Conservation (phyloP, 2,113 vertebrate species). For the Embiotoca jacksoni region DNA sequence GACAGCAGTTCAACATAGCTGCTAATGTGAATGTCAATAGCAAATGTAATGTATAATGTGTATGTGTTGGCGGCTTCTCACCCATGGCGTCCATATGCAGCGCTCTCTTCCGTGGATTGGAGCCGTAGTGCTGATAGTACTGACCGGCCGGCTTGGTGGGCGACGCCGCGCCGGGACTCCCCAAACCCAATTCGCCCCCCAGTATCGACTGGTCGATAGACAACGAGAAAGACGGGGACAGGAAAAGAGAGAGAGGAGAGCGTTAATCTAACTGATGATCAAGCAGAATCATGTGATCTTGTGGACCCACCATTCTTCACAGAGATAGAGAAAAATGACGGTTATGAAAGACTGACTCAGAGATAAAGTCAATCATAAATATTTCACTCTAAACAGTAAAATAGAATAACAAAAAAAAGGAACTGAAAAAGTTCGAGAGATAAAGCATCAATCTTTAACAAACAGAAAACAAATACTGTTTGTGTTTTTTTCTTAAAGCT, state of each 20-base stretch:
- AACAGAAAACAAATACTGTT: too few relatives aligned
- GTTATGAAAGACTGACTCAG: not conserved
- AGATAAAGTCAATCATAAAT: not conserved
- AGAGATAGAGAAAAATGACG: not conserved
- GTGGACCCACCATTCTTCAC: not conserved
- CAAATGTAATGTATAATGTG: not conserved
- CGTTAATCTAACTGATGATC: constrained; percentile 15
- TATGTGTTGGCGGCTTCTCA: constrained; percentile 76
- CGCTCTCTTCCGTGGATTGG: constrained; percentile 92
- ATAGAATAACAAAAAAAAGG: too few relatives aligned
- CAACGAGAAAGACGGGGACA: constrained; percentile 13
- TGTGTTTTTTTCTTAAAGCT: too few relatives aligned
- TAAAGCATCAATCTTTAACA: too few relatives aligned
- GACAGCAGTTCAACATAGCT: too few relatives aligned
- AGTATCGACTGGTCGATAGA: constrained; percentile 74
- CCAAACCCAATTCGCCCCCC: constrained; percentile 93
- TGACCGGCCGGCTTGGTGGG: constrained; percentile 93
- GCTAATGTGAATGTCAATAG: too few relatives aligned
- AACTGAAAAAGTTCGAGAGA: too few relatives aligned
- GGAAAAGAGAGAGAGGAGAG: constrained; percentile 14
- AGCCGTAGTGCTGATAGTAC: constrained; percentile 94
- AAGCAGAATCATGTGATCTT: constrained; percentile 14
- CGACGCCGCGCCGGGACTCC: constrained; percentile 92
- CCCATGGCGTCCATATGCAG: constrained; percentile 92
- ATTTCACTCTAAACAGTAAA: too few relatives aligned